phyloP scores from a whole-genome alignment of 2,113 vertebrate species.

The Platysteira castanea region DNA sequence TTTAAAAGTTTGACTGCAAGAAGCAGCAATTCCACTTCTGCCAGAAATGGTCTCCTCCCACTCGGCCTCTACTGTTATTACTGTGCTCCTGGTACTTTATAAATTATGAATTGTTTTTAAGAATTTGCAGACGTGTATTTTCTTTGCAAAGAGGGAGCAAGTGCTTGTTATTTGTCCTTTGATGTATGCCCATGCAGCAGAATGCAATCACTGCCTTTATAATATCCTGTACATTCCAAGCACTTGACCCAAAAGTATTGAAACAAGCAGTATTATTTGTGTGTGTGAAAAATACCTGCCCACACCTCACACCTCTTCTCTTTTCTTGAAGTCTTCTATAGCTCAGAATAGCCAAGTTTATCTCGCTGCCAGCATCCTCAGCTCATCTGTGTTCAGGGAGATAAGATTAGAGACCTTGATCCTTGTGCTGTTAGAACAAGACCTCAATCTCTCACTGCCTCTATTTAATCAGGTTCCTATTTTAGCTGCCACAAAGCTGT shows the following conservation, averaged over 20 bases:
- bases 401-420: conserved; percentile 95
- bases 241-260: conserved; percentile 28
- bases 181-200: background rate
- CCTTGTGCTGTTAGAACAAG: conserved; percentile 92
- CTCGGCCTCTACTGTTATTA: background rate
- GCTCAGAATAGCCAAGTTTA: conserved; percentile 66
- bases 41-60: conserved; percentile 12
- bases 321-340: conserved; percentile 24
- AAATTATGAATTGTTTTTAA: conserved; percentile 35
- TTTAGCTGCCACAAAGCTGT: conserved; percentile 92
- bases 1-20: background rate
- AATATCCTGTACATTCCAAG: background rate
- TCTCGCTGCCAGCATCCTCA: conserved; percentile 61
- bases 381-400: conserved; percentile 78
- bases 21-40: background rate
- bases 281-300: background rate
- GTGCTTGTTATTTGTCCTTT: background rate
- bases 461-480: conserved; percentile 96
- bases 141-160: background rate
- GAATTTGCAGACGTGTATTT: background rate
- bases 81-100: background rate
- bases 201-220: background rate
- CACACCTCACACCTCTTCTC: background rate
- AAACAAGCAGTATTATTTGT: background rate
- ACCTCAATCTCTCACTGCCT: conserved; percentile 99